Evolutionary conservation across 2,888 invertebrate genomes (phyloP), one percentile per base, ranked within the genome.

Genomic region (Calephelis perditalis): DNA sequence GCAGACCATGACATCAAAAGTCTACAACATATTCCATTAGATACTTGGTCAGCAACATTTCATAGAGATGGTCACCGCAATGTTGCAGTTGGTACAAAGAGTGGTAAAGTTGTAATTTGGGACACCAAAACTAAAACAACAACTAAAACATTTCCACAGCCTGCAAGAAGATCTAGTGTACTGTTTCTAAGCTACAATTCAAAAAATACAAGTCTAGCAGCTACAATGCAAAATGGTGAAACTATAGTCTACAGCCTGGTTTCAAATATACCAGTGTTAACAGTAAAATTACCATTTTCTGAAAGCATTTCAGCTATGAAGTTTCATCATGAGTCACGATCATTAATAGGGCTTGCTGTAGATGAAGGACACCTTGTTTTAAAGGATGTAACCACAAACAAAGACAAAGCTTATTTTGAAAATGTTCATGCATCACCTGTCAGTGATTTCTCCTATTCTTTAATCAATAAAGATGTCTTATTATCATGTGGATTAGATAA

Each of bases 371-470:
- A 88, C 71, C 76, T 91, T 36, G 73, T 88, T 9, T 71, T 91
- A 7, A 76, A 85, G 67, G 91, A 91, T 65, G 78, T 91, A 43
- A 81, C 81, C 11, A 84, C 83, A 2, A 88, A 90, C 64, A 91
- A 86, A 71, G 90, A 91, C 63, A 89, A 83, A 75, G 83, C 76
- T 7, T 81, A 78, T 63, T 86, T 88, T 78, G 86, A 89, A 69
- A 86, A 87, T 70, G 84, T 91, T 7, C 93, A 93, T 69, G 89
- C 90, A 15, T 92, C 92, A 4, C 91, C 92, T 2, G 91, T 93
- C n/a, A 92, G 91, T 67, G 91, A 92, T 67, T 81, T 92, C 62
- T 79, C 86, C 44, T 93, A 89, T 75, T 92, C 92, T 0, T 86
- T 92, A 0, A 81, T 92, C 9, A 92, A 92, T 68, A 81, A 83